Conservation (phyloP, 2,888 invertebrate genomes). For the Melolontha melolontha region DNA sequence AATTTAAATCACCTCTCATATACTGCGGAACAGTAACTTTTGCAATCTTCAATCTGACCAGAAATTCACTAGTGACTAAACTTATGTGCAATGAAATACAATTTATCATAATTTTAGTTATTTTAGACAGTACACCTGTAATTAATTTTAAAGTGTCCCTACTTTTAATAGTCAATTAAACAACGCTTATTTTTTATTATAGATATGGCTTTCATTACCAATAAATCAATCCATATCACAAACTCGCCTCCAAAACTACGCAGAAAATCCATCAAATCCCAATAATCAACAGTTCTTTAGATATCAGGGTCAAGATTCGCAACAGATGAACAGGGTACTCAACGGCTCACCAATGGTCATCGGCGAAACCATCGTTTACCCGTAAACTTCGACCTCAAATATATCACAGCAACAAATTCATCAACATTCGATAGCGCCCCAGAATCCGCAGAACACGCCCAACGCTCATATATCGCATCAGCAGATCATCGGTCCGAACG, state of each 20-base stretch:
- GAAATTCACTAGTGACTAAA: no score
- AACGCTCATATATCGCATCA: conserved; percentile 57
- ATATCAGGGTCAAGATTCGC: conserved; percentile 58
- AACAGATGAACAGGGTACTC: conserved; percentile 54
- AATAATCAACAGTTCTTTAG: conserved; percentile 58
- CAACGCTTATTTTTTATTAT: conserved; percentile 40
- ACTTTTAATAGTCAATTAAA: no score
- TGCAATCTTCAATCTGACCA: no score
- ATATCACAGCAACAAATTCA: conserved; percentile 51
- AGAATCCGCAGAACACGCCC: conserved; percentile 45
- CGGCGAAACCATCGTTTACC: conserved; percentile 59
- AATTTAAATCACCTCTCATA: no score
- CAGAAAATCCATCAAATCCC: conserved; percentile 58
- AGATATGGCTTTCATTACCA: conserved; percentile 57
- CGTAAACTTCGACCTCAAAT: conserved; percentile 57
- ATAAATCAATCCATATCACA: conserved; percentile 52
- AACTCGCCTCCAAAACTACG: conserved; percentile 51
- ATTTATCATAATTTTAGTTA: no score
- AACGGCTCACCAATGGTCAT: conserved; percentile 56
- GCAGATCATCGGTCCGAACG: conserved; percentile 70
- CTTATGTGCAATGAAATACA: no score
- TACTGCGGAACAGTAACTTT: no score
- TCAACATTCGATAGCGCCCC: conserved; percentile 48
- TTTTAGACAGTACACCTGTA: no score
- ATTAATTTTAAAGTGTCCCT: no score